These are phyloP conservation scores for Olivierus martensii DNA, from an alignment of 1,140 invertebrate species.

Conservation along the genomic window DNA sequence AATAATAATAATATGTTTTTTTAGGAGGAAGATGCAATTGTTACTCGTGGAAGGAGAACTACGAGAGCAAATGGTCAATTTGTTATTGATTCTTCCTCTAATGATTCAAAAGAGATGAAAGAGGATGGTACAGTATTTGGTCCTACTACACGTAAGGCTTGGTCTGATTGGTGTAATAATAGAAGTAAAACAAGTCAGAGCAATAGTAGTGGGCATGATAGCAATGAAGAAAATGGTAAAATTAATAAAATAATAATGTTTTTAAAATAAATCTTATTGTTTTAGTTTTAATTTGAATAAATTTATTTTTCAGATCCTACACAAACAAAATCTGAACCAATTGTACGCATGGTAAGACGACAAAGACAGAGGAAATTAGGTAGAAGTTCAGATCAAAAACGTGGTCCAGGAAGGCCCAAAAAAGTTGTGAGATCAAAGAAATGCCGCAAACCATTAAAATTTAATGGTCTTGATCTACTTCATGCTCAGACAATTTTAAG, in stretches of 20 bases:
- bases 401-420: constrained; percentile 14
- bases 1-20: not conserved
- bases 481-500: constrained; percentile 17
- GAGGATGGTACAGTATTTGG: constrained; percentile 35
- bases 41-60: constrained; percentile 22
- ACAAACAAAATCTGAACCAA: no score
- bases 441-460: constrained; percentile 11
- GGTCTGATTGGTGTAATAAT: constrained; percentile 52
- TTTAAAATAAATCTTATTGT: no score
- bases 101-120: constrained; percentile 25
- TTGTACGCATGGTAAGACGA: no score
- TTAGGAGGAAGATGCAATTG: constrained; percentile 23
- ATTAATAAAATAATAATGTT: no score
- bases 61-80: constrained; percentile 28
- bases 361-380: no score
- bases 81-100: constrained; percentile 26
- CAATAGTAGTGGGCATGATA: constrained; percentile 13
- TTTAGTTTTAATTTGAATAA: no score
- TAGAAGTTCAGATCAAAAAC: constrained; percentile 9
- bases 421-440: constrained; percentile 8
- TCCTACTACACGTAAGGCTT: constrained; percentile 53
- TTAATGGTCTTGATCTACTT: constrained; percentile 17
- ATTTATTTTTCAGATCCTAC: no score
- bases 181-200: constrained; percentile 29
- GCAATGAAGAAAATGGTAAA: constrained; percentile 1